phyloP scores from a whole-genome alignment of 2,888 invertebrate species.

The Trissolcus brochymenae region DNA sequence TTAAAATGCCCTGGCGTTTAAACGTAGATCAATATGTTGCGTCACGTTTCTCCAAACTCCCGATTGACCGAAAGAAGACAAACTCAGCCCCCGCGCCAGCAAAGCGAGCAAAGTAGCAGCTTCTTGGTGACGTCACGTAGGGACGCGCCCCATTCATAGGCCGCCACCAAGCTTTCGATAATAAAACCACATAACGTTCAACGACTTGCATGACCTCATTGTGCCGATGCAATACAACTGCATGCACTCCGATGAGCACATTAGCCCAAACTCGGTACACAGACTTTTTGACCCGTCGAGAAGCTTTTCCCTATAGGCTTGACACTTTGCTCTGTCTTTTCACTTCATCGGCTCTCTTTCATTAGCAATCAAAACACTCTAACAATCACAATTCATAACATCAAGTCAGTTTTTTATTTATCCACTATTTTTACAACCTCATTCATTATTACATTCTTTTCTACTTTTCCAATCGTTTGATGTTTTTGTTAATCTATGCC shows the following conservation, averaged over 20 bases:
- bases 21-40: slow-evolving; percentile 76
- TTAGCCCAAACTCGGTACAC: slow-evolving; percentile 20
- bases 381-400: not conserved
- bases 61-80: slow-evolving; percentile 59
- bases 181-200: slow-evolving; percentile 58
- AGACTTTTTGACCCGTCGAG: slow-evolving; percentile 15
- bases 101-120: slow-evolving; percentile 56
- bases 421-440: too few relatives aligned
- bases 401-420: too few relatives aligned
- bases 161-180: slow-evolving; percentile 64
- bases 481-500: too few relatives aligned
- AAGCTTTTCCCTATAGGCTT: slow-evolving; percentile 4
- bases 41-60: slow-evolving; percentile 71
- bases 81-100: slow-evolving; percentile 25
- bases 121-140: slow-evolving; percentile 71
- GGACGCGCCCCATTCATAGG: slow-evolving; percentile 75
- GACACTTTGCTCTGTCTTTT: slow-evolving; percentile 12
- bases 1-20: slow-evolving; percentile 55
- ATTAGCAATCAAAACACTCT: not conserved
- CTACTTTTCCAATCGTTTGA: too few relatives aligned
- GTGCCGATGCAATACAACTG: slow-evolving; percentile 39
- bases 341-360: not conserved
- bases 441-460: too few relatives aligned
- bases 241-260: slow-evolving; percentile 30
- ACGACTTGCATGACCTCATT: slow-evolving; percentile 45